phyloP scores from a whole-genome alignment of 2,888 invertebrate genomes.

The Mimumesa dahlbomi region DNA sequence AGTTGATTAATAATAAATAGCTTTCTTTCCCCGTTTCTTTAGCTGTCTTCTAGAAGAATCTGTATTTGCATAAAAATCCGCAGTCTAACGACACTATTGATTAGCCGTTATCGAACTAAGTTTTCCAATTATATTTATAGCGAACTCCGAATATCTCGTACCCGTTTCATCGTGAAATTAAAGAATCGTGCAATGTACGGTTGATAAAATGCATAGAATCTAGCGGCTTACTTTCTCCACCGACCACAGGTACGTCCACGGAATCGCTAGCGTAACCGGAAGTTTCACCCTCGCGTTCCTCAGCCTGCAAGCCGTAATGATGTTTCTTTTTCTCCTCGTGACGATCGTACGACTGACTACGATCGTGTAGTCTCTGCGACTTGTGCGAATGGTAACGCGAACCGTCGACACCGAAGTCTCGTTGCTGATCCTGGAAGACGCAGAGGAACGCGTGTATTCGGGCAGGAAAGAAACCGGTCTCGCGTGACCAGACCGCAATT shows the following conservation, averaged over 20 bases:
- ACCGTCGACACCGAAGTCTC: constrained; percentile 66
- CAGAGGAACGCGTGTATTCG: constrained; percentile 12
- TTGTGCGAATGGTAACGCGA: constrained; percentile 60
- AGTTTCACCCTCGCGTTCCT: constrained; percentile 83
- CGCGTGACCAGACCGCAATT: constrained; percentile 55
- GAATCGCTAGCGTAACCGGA: constrained; percentile 93
- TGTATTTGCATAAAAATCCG: no score
- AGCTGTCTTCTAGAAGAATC: no score
- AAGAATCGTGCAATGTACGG: background rate
- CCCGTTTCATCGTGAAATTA: background rate
- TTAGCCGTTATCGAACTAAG: no score
- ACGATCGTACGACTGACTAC: constrained; percentile 74
- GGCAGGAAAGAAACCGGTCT: constrained; percentile 21
- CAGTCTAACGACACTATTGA: no score
- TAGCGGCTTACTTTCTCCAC: constrained; percentile 40
- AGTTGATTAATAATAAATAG: no score
- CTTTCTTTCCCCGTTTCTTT: no score
- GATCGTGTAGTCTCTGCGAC: constrained; percentile 41
- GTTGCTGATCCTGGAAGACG: constrained; percentile 51
- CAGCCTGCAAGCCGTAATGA: constrained; percentile 61
- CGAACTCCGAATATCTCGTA: no score
- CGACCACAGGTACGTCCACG: constrained; percentile 73
- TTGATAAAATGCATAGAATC: background rate
- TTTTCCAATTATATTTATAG: no score
- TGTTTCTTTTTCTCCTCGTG: constrained; percentile 68